Evolutionary conservation across 2,888 invertebrate genomes (phyloP).

Genomic region (Aplocera efformata): DNA sequence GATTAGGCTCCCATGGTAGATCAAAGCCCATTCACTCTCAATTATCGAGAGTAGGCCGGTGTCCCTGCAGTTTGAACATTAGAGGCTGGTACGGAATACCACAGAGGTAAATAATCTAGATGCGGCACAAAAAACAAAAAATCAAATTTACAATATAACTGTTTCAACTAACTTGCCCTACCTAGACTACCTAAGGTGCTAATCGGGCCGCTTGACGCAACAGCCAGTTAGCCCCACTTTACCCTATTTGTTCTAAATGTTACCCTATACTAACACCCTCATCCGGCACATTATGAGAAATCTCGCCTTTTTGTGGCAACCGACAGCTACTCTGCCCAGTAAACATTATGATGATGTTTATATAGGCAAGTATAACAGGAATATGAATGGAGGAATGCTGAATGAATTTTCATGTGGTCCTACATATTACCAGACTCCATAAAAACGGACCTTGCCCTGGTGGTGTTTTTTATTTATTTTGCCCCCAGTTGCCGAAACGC

Average conservation of each 20-base stretch:
- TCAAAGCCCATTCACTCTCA: too few relatives aligned
- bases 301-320: conserved; percentile 46
- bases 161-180: conserved; percentile 17
- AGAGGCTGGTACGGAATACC: too few relatives aligned
- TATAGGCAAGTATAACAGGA: conserved; percentile 23
- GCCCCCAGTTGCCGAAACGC: too few relatives aligned
- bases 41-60: too few relatives aligned
- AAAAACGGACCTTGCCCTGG: background rate
- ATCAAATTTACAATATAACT: too few relatives aligned
- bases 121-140: too few relatives aligned
- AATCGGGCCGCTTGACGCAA: conserved; percentile 53
- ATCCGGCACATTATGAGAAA: conserved; percentile 72
- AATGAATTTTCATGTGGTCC: conserved; percentile 3
- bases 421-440: too few relatives aligned
- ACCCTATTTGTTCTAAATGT: conserved; percentile 66
- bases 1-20: too few relatives aligned
- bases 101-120: too few relatives aligned
- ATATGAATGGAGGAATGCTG: conserved; percentile 19
- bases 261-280: conserved; percentile 69
- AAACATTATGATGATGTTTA: conserved; percentile 33
- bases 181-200: conserved; percentile 61
- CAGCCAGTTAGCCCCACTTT: conserved; percentile 64
- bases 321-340: conserved; percentile 42
- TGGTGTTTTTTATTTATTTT: conserved; percentile 2
- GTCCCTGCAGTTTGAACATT: too few relatives aligned